Base-by-base conservation (phyloP, 2,113 vertebrate genomes). In the Serilophus lunatus region DNA sequence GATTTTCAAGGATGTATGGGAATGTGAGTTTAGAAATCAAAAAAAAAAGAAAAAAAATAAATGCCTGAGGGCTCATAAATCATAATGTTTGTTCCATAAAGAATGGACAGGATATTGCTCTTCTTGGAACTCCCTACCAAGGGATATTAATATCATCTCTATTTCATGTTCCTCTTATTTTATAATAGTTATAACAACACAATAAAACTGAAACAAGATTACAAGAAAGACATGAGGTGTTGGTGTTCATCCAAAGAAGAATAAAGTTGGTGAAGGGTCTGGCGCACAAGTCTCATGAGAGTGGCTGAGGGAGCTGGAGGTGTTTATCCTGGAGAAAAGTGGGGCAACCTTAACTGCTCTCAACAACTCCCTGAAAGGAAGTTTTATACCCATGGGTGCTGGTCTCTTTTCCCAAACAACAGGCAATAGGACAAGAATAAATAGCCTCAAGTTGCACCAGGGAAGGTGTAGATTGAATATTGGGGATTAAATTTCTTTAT, bases 371-470 rank as follows among this genome's bases (percentile, higher is more conserved):
- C 28, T 45, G 56, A 51, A 16, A 44, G 49, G 17, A 45, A 13
- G 5, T 12, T 70, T 20, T 6, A 15, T 6, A 6, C 38, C 25
- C 7, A 6, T 13, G 16, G 16, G 29, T 8, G 4, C 26, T 29
- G 25, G 24, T 18, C 24, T 60, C 13, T 47, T 29, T 40, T 54
- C 38, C 16, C 29, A 35, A 1, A 20, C 22, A 26, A 47, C 6
- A 60, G 35, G 29, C 19, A n/a, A 35, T 3, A 22, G 6, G 28
- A 31, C 14, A 59, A 35, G 57, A 18, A 8, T 18, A 36, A 42
- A 61, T 19, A 6, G 8, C 18, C 14, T 35, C 40, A 1, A 0
- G 7, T 66, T 74, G 57, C 7, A 38, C 25, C 6, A 2, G 11
- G 17, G 7, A 33, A 61, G 17, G 12, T 19, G 35, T 33, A 54